A percentile compares a stretch with the other conserved stretches of the same genome.
Evolutionary conservation across 2,888 invertebrate species (phyloP).

Genomic region (Spodoptera exigua): DNA sequence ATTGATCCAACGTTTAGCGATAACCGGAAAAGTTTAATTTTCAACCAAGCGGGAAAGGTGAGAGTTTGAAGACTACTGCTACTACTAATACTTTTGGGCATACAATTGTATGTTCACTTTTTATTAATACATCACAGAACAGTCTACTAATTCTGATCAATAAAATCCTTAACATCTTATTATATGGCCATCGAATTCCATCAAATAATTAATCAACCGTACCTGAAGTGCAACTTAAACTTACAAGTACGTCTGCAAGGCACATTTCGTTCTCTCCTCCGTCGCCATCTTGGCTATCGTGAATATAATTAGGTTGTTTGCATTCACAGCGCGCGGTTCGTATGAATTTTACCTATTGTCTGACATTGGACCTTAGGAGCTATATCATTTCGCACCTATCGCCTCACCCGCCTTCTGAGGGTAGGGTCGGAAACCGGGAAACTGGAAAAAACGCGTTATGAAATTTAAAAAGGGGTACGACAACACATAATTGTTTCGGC

Average conservation of each 20-base stretch:
- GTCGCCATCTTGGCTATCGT: constrained; percentile 81
- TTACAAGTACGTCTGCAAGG: constrained; percentile 58
- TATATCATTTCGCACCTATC: constrained; percentile 88
- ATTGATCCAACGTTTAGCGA: constrained; percentile 75
- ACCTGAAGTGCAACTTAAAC: constrained; percentile 65
- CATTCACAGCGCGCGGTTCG: constrained; percentile 80
- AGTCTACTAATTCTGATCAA: constrained; percentile 4
- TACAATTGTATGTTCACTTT: neutral
- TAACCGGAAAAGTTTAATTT: constrained; percentile 66
- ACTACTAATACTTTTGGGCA: neutral
- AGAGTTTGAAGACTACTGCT: neutral
- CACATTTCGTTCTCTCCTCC: constrained; percentile 49
- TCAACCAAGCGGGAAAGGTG: constrained; percentile 35
- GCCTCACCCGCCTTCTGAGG: constrained; percentile 65
- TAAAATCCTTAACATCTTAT: constrained; percentile 14
- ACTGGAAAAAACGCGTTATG: constrained; percentile 74
- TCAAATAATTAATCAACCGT: constrained; percentile 64
- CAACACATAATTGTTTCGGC: constrained; percentile 52
- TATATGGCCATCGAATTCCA: constrained; percentile 48
- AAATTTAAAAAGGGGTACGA: constrained; percentile 75
- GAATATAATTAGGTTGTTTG: constrained; percentile 86
- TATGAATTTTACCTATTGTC: constrained; percentile 89
- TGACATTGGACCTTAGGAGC: constrained; percentile 88
- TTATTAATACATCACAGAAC: constrained; percentile 3
- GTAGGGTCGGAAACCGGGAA: constrained; percentile 59